Evolutionary conservation across 2,113 vertebrate genomes (phyloP).

Genomic region (Dryoscopus gambensis): DNA sequence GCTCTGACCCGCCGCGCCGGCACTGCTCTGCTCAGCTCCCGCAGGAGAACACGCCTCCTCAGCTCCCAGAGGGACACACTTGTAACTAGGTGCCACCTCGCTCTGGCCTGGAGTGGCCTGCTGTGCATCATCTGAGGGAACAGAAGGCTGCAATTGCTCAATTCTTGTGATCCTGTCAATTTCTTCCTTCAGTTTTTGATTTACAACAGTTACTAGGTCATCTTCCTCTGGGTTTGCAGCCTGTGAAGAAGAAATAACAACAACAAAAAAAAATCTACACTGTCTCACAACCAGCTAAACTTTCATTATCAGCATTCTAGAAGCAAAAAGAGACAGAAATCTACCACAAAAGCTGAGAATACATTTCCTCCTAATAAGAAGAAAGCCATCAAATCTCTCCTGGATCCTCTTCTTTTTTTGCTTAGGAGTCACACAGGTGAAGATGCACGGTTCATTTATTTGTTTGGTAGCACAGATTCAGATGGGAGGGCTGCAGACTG

Average conservation of each 20-base stretch:
- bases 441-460: not conserved
- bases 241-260: constrained; percentile 21
- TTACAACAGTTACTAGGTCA: not conserved
- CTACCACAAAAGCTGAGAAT: not conserved
- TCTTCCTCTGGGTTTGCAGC: constrained; percentile 18
- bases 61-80: not conserved
- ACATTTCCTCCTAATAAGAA: not conserved
- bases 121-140: not conserved
- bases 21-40: not conserved
- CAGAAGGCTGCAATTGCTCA: not conserved
- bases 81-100: not conserved
- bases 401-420: not conserved
- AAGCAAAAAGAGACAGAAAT: not conserved
- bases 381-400: not conserved
- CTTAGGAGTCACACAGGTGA: not conserved
- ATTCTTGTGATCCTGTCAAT: not conserved
- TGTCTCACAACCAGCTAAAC: not conserved
- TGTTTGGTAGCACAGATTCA: not conserved
- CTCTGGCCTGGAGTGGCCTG: not conserved
- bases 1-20: not conserved
- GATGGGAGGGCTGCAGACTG: not conserved
- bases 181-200: constrained; percentile 31
- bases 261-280: not conserved
- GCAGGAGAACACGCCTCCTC: not conserved
- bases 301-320: not conserved